Base-by-base conservation (phyloP, 2,113 vertebrate species). In the Melanerpes aurifrons region DNA sequence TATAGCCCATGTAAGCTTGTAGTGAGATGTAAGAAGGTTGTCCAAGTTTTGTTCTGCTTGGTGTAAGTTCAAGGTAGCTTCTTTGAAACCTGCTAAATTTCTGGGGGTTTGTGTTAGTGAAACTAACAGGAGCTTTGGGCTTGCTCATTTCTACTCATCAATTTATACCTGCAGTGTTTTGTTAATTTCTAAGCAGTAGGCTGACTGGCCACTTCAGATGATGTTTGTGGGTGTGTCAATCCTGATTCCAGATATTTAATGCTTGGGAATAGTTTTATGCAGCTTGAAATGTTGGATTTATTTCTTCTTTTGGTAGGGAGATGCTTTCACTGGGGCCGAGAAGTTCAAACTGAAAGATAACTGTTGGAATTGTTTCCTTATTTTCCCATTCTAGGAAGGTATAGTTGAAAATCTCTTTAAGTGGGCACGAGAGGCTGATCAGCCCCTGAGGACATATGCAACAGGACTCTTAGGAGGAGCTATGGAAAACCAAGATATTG, bases 401-500 rank as follows among this genome's bases (percentile, higher is more conserved):
- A 99, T 99, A 92, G 99, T 99, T 74, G 99, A 99, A 97, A 98
- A 98, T 87, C 98, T 99, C 68, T 99, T 99, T 81, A 99, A 99
- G 86, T 99, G 99, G 99, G 99, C 99, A 1, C 98, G 98, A 93
- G 99, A 99, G 94, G 98, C 99, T 4, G 99, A 99, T 95, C 99
- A 99, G 81, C 99, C 99, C 0, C 96, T 99, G 54, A 98, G 99
- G 91, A 99, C 99, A 0, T 99, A 99, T 0, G 99, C 99, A 83
- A 99, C 99, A 0, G 99, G 99, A 57, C 97, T 99, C 32, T 96
- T 99, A 81, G 99, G 99, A n/a, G 99, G 99, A 58, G 99, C 99
- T 90, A 99, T 99, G 99, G 99, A 99, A 98, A 99, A 99, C 96
- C 99, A 99, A 97, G 99, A 99, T 95, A 99, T 99, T 77, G 99